Evolutionary conservation across 2,888 invertebrate species (phyloP), one percentile per base, ranked within the genome.

Genomic region (Scaptomyza caliginosa): DNA sequence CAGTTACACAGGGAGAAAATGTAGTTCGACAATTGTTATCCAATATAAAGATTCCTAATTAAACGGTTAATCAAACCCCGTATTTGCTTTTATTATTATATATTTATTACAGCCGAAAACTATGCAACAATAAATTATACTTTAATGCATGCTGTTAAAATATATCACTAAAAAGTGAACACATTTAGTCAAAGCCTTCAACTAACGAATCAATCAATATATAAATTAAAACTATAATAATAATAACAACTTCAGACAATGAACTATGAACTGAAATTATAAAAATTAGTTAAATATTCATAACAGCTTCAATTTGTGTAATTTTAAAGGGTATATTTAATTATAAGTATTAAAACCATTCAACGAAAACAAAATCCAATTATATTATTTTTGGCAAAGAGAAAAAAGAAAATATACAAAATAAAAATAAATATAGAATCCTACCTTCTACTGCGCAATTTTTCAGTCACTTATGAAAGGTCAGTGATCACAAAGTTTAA

Each of bases 401-500:
- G n/a, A 24, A 17, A 23, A 24, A 17, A 16, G 13, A 32, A 13
- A 21, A 21, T 3, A 4, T 3, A 32, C 30, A 16, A 16, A 13
- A 16, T 7, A 28, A 7, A 2, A 26, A 34, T 56, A 11, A 32
- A 34, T 16, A 10, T n/a, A 17, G 7, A 43, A 42, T 39, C 4
- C 19, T 30, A 67, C 43, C 46, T 38, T 50, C 3, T 17, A 46
- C 52, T 72, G 74, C 72, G 72, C 68, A 72, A 50, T 71, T 46
- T 30, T 38, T 23, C 24, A 57, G 36, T 2, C 34, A 38, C 36
- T 39, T 42, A 8, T 7, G 28, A 59, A 43, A 36, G 72, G 64
- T 73, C 72, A 72, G 49, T 73, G 74, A 68, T 49, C 72, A 67
- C 17, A 55, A 11, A 1, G 45, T 30, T 45, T 26, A 57, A 32